Base-by-base conservation (phyloP, 2,888 invertebrate species). In the Abscondita cerata region DNA sequence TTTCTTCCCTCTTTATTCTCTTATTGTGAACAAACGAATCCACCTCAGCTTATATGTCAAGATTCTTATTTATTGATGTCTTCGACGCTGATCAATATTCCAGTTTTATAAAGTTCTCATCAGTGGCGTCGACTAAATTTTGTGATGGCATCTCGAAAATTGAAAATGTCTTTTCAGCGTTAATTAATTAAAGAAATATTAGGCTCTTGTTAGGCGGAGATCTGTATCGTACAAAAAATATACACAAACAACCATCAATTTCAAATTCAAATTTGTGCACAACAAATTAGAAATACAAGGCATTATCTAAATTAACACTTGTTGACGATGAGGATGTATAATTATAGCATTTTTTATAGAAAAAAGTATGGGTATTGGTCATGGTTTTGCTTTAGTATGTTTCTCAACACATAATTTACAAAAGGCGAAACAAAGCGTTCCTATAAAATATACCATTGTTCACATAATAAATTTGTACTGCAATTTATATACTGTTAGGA, bases 21-120 rank as follows among this genome's bases (percentile, higher is more conserved):
- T 65, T 59, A 63, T 63, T 60, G 72, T 70, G 54, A 59, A 62
- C 44, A 51, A n/a, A 53, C 54, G 52, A 54, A 59, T 57, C 52
- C 61, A 56, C 60, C 56, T 67, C 54, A 57, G 57, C 56, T 58
- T 58, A 60, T 62, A 57, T 46, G 58, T 58, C 58, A 56, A 57
- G 61, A 56, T 59, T 61, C 62, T 67, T 67, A 67, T 67, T 67
- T 67, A 67, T 67, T 61, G 54, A 58, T 57, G 64, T 57, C 58
- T 57, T 53, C 36, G 53, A 62, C 44, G 38, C 36, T 46, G 46
- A 51, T 55, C 55, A 52, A 55, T 51, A 61, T 61, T 61, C 60
- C 55, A 56, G 55, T 61, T 55, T 46, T 61, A 56, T 55, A 36
- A 52, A 55, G 44, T 61, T 61, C 55, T 51, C 44, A 44, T 18